Percentiles rank a stretch among this genome's conserved stretches.
Evolutionary conservation across 2,113 vertebrate species (phyloP).

Genomic region (Pogona vitticeps): DNA sequence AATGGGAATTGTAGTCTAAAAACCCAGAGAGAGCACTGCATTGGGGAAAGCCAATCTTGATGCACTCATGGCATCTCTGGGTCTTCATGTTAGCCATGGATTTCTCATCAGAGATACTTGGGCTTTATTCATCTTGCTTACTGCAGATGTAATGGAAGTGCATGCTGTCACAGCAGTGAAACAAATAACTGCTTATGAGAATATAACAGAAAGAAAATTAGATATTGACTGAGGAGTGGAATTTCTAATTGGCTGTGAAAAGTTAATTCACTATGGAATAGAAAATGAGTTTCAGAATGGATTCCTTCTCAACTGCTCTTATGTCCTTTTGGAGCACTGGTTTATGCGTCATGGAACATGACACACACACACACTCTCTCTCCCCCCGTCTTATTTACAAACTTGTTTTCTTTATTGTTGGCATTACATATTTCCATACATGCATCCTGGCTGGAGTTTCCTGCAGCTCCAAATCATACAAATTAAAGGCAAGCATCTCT

Average conservation of each 20-base stretch:
- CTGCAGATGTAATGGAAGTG: slow-evolving; percentile 34
- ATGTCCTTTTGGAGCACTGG: slow-evolving; percentile 8
- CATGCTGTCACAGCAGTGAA: slow-evolving; percentile 21
- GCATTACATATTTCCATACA: not conserved
- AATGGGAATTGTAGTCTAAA: not conserved
- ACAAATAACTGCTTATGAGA: slow-evolving; percentile 34
- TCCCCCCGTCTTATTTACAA: not conserved
- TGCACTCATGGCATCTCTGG: not conserved
- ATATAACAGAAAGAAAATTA: slow-evolving; percentile 60
- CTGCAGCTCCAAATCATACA: not conserved
- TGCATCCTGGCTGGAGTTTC: not conserved
- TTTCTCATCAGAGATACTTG: not conserved
- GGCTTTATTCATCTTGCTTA: slow-evolving; percentile 36
- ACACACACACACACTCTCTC: slow-evolving; percentile 35
- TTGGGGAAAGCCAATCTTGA: not conserved
- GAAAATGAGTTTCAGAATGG: slow-evolving; percentile 47
- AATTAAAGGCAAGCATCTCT: not conserved
- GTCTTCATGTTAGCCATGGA: not conserved
- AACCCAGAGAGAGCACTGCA: too few species aligned
- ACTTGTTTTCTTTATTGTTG: slow-evolving; percentile 2
- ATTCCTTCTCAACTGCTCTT: slow-evolving; percentile 19
- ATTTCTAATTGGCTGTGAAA: slow-evolving; percentile 54
- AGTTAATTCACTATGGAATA: slow-evolving; percentile 46
- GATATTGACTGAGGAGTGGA: slow-evolving; percentile 60
- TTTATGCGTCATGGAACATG: not conserved